A percentile compares a stretch with the other conserved stretches of the same genome.
Evolutionary conservation across 2,113 vertebrate species (phyloP).

Genomic region (Castor canadensis): DNA sequence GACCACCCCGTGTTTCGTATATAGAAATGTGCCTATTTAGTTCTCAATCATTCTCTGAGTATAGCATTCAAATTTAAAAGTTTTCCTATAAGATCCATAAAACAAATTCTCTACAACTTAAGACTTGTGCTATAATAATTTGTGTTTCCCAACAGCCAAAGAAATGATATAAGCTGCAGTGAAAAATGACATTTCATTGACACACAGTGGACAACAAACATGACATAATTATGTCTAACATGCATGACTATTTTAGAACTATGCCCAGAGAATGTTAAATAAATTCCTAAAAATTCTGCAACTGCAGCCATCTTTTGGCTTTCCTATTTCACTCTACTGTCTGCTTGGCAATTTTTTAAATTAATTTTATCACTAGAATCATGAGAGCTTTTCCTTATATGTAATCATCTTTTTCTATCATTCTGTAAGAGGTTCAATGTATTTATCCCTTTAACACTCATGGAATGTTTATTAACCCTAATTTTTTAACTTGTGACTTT

Average conservation of each 20-base stretch:
- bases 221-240: conserved; percentile 74
- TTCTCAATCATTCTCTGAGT: conserved; percentile 46
- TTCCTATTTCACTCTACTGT: conserved; percentile 39
- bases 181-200: conserved; percentile 61
- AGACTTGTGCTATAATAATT: conserved; percentile 63
- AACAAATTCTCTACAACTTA: conserved; percentile 65
- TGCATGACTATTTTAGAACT: conserved; percentile 75
- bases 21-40: conserved; percentile 53
- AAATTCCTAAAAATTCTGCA: conserved; percentile 64
- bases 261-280: conserved; percentile 61
- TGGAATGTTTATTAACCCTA: conserved; percentile 59
- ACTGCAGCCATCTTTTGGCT: neutral
- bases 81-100: conserved; percentile 56
- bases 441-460: conserved; percentile 23
- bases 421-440: neutral
- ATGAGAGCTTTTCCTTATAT: conserved; percentile 2
- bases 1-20: conserved; percentile 23
- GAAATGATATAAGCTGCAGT: conserved; percentile 48
- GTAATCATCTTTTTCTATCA: conserved; percentile 24
- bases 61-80: conserved; percentile 55
- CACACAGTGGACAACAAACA: conserved; percentile 71
- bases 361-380: conserved; percentile 45
- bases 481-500: neutral
- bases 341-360: conserved; percentile 37
- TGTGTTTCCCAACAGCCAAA: conserved; percentile 47